Conservation (phyloP, 2,797 vertebrate species). For the Melanotaenia parkinsoni region DNA sequence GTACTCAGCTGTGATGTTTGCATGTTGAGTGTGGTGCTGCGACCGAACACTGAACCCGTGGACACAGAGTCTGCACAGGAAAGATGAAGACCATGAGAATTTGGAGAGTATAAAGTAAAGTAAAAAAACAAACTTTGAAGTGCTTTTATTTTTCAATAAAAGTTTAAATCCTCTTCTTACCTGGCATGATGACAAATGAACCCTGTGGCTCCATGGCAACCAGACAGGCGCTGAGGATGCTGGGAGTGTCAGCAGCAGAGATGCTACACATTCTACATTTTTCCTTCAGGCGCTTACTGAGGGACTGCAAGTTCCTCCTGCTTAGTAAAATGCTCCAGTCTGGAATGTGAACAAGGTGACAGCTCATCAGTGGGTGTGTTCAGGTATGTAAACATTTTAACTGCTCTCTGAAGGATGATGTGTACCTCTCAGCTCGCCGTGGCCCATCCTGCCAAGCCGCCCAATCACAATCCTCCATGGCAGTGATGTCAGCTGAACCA, state of each 20-base stretch:
- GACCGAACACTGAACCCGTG: constrained; percentile 96
- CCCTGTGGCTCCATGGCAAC: constrained; percentile 99
- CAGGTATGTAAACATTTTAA: background rate
- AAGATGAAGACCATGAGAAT: background rate
- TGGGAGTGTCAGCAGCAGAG: constrained; percentile 96
- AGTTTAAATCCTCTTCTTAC: constrained; percentile 66
- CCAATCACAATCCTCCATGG: constrained; percentile 99
- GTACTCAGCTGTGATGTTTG: constrained; percentile 98
- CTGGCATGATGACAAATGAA: constrained; percentile 99
- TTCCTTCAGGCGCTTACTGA: constrained; percentile 96
- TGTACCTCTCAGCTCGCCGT: constrained; percentile 95
- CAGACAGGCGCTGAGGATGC: constrained; percentile 97
- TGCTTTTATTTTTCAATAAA: background rate
- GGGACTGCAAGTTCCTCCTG: constrained; percentile 94
- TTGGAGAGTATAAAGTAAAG: background rate
- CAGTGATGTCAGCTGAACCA: constrained; percentile 97
- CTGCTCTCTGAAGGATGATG: background rate
- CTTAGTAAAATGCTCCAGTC: constrained; percentile 99
- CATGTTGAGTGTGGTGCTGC: constrained; percentile 98
- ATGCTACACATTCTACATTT: constrained; percentile 98
- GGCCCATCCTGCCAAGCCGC: constrained; percentile 97
- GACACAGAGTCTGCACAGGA: constrained; percentile 91
- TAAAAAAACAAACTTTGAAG: background rate
- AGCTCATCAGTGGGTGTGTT: constrained; percentile 2
- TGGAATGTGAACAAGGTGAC: constrained; percentile 27